Percentiles rank a stretch among this genome's conserved stretches.
Conservation (phyloP, 2,888 invertebrate species). For the Lutraria lutraria region DNA sequence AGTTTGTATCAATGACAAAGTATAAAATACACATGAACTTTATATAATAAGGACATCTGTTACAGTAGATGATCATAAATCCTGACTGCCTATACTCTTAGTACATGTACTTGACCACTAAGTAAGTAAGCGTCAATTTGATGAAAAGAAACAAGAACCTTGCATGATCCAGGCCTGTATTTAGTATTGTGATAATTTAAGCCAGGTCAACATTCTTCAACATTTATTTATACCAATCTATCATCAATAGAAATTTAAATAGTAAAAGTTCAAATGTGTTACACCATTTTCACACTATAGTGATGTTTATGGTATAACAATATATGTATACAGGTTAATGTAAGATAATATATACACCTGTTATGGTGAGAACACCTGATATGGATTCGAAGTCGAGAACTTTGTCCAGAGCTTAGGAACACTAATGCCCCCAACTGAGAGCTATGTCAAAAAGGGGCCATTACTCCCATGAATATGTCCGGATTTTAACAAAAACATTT, state of each 20-base stretch:
- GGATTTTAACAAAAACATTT: too few species aligned
- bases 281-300: neutral
- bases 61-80: too few species aligned
- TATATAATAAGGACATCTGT: too few species aligned
- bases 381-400: neutral
- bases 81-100: too few species aligned
- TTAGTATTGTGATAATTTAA: neutral
- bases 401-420: too few species aligned
- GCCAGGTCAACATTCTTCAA: neutral
- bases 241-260: neutral
- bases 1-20: neutral
- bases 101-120: neutral
- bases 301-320: neutral
- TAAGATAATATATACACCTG: neutral
- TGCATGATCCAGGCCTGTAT: neutral
- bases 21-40: neutral
- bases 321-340: neutral
- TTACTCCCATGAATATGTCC: too few species aligned
- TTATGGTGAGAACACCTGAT: neutral
- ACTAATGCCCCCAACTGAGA: too few species aligned
- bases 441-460: too few species aligned
- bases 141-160: neutral
- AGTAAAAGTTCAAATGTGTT: constrained; percentile 5
- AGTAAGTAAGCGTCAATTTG: neutral
- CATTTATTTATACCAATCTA: neutral